These are phyloP conservation scores for Turritopsis dohrnii DNA, from an alignment of 30 jellyfish, hydroid and myxozoan species.

Conservation along the genomic window DNA sequence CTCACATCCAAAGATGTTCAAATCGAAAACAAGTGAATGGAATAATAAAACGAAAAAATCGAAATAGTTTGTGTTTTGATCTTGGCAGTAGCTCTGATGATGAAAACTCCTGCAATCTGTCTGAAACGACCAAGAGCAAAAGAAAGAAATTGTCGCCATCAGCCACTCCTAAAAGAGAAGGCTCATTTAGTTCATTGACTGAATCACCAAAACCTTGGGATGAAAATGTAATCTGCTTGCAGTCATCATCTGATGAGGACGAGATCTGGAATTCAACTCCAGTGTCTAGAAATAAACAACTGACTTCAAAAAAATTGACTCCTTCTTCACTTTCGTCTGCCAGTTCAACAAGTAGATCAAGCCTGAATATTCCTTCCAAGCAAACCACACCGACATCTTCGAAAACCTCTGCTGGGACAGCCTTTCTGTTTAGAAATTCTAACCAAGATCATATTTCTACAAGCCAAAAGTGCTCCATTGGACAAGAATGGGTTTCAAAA, in stretches of 20 bases:
- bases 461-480: background rate
- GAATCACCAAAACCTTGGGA: background rate
- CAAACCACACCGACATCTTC: background rate
- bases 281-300: background rate
- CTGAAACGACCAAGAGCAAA: background rate
- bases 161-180: background rate
- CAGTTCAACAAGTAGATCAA: background rate
- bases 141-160: background rate
- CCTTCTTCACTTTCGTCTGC: background rate
- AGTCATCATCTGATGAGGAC: background rate
- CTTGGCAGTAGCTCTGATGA: background rate
- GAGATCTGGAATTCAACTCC: background rate
- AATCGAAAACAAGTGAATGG: background rate
- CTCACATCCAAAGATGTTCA: background rate
- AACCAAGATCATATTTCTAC: background rate
- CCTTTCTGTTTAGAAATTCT: background rate
- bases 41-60: background rate
- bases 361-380: background rate
- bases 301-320: background rate
- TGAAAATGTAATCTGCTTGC: background rate
- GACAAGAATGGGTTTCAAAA: background rate
- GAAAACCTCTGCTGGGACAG: background rate
- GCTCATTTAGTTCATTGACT: background rate
- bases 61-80: conserved; percentile 14
- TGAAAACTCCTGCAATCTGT: background rate